Percentiles rank a stretch among this genome's conserved stretches.
Conservation (phyloP, 2,113 vertebrate species). For the Dicerorhinus sumatrensis region DNA sequence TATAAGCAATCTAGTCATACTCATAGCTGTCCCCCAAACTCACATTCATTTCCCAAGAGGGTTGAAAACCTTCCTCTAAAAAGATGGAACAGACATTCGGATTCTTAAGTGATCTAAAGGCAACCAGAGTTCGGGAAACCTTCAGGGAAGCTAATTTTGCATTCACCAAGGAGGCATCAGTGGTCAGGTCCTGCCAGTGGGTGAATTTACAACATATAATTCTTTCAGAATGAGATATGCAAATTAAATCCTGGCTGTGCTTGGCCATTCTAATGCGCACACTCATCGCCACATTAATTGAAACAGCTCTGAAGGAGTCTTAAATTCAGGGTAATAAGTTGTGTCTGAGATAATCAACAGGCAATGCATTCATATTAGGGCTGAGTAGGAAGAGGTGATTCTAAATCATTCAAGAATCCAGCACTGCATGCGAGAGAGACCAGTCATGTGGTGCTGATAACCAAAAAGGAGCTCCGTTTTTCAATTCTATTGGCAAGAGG, state of each 20-base stretch:
- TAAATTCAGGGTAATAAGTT: slow-evolving; percentile 75
- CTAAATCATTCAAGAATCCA: slow-evolving; percentile 64
- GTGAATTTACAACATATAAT: slow-evolving; percentile 80
- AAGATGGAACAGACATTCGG: slow-evolving; percentile 40
- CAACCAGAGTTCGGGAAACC: neutral
- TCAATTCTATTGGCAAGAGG: slow-evolving; percentile 5
- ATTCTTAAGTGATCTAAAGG: slow-evolving; percentile 62
- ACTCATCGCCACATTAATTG: slow-evolving; percentile 72
- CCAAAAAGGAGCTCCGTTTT: neutral
- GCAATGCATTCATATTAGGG: slow-evolving; percentile 10
- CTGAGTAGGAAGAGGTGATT: neutral
- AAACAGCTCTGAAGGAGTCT: slow-evolving; percentile 72
- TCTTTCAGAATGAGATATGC: slow-evolving; percentile 82
- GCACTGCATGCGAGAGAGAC: neutral
- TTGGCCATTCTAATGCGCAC: slow-evolving; percentile 64
- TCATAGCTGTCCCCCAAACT: neutral
- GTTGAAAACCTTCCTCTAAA: neutral
- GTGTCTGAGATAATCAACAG: slow-evolving; percentile 71
- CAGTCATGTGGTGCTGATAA: neutral
- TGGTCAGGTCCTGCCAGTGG: slow-evolving; percentile 72
- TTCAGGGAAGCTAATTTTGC: slow-evolving; percentile 79
- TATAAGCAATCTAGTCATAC: neutral
- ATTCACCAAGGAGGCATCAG: slow-evolving; percentile 75
- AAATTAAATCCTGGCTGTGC: slow-evolving; percentile 79
- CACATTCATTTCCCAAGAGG: neutral